Evolutionary conservation across 2,888 invertebrate species (phyloP).

Genomic region (Pollenia labialis): DNA sequence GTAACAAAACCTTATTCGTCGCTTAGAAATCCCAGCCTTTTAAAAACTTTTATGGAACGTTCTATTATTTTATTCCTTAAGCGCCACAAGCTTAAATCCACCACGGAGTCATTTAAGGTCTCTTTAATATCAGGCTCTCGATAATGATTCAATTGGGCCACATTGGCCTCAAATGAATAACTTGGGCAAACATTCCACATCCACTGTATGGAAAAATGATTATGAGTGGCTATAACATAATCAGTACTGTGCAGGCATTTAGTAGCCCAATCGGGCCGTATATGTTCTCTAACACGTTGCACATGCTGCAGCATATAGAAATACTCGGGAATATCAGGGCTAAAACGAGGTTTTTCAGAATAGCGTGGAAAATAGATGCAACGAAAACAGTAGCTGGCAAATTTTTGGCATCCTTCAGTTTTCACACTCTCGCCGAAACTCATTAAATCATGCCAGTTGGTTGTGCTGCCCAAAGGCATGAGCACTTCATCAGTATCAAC

Average conservation of each 20-base stretch:
- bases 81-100: constrained; percentile 94
- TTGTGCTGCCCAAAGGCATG: constrained; percentile 90
- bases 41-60: constrained; percentile 88
- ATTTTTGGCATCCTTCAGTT: constrained; percentile 85
- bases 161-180: constrained; percentile 90
- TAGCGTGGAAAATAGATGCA: constrained; percentile 96
- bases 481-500: constrained; percentile 97
- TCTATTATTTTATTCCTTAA: constrained; percentile 90
- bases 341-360: constrained; percentile 85
- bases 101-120: constrained; percentile 90
- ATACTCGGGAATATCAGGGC: constrained; percentile 90
- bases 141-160: constrained; percentile 96
- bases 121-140: constrained; percentile 92
- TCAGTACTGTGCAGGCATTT: constrained; percentile 97
- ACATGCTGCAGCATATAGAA: constrained; percentile 97
- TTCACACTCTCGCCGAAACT: constrained; percentile 87
- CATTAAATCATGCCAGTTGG: constrained; percentile 91
- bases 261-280: constrained; percentile 90
- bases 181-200: constrained; percentile 92
- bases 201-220: constrained; percentile 95
- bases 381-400: constrained; percentile 90
- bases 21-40: constrained; percentile 84
- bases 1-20: background rate
- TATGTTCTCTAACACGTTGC: constrained; percentile 85
- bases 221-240: constrained; percentile 93